phyloP scores from a whole-genome alignment of 1,140 invertebrate species.

The Rhynchophorus ferrugineus region DNA sequence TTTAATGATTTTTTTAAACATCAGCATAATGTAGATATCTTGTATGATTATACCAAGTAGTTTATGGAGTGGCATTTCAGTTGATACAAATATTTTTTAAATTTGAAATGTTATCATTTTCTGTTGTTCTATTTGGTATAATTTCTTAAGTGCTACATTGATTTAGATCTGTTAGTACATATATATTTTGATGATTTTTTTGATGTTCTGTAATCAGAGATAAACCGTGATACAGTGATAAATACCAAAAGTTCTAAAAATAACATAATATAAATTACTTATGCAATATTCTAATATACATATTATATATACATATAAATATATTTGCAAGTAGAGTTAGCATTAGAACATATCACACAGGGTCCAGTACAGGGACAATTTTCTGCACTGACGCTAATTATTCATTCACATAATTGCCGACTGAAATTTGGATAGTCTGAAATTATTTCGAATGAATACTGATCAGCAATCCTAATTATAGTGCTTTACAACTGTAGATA shows the following conservation, averaged over 20 bases:
- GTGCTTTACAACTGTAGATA: conserved; percentile 13
- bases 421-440: background rate
- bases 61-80: too few relatives aligned
- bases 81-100: too few relatives aligned
- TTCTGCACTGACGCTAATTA: conserved; percentile 2
- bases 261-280: conserved; percentile 8
- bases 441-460: conserved; percentile 9
- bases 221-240: background rate
- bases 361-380: conserved; percentile 6
- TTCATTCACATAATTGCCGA: background rate
- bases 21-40: too few relatives aligned
- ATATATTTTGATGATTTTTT: background rate
- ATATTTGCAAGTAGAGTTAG: conserved; percentile 6
- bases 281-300: conserved; percentile 7
- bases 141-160: too few relatives aligned
- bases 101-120: too few relatives aligned
- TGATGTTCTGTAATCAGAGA: background rate
- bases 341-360: conserved; percentile 13
- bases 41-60: too few relatives aligned
- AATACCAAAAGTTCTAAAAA: conserved; percentile 5
- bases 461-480: conserved; percentile 2
- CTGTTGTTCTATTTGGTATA: too few relatives aligned
- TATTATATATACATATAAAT: conserved; percentile 5
- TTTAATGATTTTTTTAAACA: too few relatives aligned
- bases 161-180: too few relatives aligned